Conservation (phyloP, 1,140 invertebrate species). For the Heliconius eleuchia region DNA sequence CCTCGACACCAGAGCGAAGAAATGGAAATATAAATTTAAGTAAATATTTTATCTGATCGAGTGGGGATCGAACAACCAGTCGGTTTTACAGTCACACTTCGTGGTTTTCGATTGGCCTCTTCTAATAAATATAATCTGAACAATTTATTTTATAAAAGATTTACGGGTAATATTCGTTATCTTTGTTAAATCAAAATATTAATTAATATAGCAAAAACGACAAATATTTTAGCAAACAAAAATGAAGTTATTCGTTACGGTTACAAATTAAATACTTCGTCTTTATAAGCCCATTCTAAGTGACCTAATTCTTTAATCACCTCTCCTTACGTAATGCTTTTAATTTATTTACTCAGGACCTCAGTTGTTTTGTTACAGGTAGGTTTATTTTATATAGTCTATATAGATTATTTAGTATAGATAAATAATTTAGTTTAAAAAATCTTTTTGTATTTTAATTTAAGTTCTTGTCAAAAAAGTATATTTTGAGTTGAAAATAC, state of each 20-base stretch:
- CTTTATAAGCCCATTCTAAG: constrained; percentile 22
- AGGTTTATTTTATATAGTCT: neutral
- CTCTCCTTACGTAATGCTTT: constrained; percentile 27
- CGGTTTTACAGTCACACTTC: no score
- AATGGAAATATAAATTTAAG: no score
- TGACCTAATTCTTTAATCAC: constrained; percentile 35
- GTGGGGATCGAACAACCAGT: no score
- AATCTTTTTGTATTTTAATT: neutral
- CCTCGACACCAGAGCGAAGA: no score
- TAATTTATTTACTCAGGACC: constrained; percentile 25
- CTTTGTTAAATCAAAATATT: neutral
- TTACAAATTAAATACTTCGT: constrained; percentile 25
- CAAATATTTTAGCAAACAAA: neutral
- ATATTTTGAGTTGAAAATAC: neutral
- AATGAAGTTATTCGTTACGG: neutral
- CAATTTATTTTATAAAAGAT: no score
- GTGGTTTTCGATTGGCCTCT: no score
- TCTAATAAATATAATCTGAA: no score
- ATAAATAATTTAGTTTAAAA: neutral
- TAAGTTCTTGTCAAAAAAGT: neutral
- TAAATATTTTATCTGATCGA: no score
- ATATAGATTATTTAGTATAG: neutral
- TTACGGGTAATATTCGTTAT: no score
- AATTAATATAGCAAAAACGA: neutral
- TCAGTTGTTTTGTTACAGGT: constrained; percentile 4